These are phyloP conservation scores for Disparrhopalites patrizii DNA, from an alignment of 2,888 invertebrate genomes.

Conservation along the genomic window DNA sequence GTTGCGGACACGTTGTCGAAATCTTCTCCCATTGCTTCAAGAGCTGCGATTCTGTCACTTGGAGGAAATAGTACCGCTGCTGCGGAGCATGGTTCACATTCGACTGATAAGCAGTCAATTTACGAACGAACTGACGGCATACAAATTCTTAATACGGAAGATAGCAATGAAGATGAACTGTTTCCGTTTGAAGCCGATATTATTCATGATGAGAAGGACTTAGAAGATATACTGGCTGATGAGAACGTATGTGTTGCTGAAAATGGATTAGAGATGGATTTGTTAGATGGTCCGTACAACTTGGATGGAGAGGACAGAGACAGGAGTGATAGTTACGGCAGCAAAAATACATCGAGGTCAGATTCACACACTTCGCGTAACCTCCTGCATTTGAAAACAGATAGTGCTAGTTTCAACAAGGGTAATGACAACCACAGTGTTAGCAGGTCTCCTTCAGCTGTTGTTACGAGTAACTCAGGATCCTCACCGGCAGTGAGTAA, in stretches of 20 bases:
- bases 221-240: constrained; percentile 45
- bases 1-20: neutral
- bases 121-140: constrained; percentile 42
- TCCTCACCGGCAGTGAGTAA: too few species aligned
- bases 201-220: constrained; percentile 48
- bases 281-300: constrained; percentile 28
- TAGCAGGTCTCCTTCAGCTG: too few species aligned
- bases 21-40: neutral
- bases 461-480: neutral
- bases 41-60: too few species aligned
- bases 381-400: constrained; percentile 10
- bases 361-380: neutral
- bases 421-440: neutral
- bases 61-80: neutral
- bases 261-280: constrained; percentile 30
- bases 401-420: neutral
- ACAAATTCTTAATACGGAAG: constrained; percentile 42
- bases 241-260: constrained; percentile 23
- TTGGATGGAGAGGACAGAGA: constrained; percentile 18
- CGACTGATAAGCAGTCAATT: constrained; percentile 24
- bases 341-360: neutral
- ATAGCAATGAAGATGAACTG: constrained; percentile 42
- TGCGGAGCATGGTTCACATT: neutral
- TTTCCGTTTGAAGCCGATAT: constrained; percentile 46
- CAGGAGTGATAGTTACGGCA: neutral